These are phyloP conservation scores for Vulpes vulpes DNA, from an alignment of 2,113 vertebrate species.

Conservation along the genomic window DNA sequence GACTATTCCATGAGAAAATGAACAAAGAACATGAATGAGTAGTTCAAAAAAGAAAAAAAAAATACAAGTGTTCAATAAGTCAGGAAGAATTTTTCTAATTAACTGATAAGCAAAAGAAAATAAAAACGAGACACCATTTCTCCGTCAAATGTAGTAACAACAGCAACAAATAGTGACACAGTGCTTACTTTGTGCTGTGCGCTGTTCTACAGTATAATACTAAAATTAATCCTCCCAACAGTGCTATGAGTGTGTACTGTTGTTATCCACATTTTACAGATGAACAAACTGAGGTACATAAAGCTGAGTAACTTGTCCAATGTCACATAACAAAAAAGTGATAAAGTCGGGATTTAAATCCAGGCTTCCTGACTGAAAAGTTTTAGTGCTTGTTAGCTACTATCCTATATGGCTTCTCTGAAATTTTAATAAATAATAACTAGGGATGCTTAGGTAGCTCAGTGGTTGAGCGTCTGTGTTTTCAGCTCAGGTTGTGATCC, in stretches of 20 bases:
- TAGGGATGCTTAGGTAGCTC: too few relatives aligned
- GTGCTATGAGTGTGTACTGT: neutral
- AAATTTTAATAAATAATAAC: constrained; percentile 21
- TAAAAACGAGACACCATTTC: neutral
- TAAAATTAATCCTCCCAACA: neutral
- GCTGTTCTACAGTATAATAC: neutral
- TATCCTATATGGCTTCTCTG: neutral
- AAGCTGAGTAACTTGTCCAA: neutral
- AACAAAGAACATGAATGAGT: neutral
- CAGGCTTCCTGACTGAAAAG: neutral
- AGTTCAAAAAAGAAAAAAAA: neutral
- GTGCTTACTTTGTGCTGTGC: neutral
- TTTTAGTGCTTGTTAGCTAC: constrained; percentile 26
- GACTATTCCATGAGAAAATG: neutral
- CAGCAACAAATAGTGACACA: neutral
- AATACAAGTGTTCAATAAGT: constrained; percentile 16
- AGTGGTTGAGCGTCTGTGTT: too few relatives aligned
- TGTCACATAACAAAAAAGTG: neutral
- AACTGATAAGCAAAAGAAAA: neutral
- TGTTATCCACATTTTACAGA: neutral
- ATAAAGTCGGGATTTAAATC: neutral
- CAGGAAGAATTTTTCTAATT: constrained; percentile 5
- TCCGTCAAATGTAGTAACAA: neutral
- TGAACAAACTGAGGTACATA: neutral
- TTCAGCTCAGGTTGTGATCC: too few relatives aligned